Evolutionary conservation across 2,888 invertebrate genomes (phyloP).

Genomic region (Chrysolina oricalcia): DNA sequence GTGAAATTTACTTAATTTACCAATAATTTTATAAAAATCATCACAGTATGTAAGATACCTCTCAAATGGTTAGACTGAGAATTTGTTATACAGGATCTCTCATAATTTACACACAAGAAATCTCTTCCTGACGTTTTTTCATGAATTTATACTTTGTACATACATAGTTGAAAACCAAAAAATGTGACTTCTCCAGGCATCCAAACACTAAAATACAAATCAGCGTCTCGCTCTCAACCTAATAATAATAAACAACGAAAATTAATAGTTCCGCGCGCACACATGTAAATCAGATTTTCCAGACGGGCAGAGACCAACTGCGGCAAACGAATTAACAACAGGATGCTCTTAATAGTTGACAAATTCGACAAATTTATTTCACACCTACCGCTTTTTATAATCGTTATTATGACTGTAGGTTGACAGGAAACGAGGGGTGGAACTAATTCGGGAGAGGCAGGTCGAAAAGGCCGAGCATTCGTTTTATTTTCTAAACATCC

Average conservation of each 20-base stretch:
- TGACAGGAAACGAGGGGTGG: constrained; percentile 56
- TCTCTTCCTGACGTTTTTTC: no score
- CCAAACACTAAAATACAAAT: neutral
- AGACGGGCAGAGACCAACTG: constrained; percentile 16
- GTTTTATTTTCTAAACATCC: constrained; percentile 54
- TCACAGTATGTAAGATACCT: no score
- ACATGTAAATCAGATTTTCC: constrained; percentile 1
- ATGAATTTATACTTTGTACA: no score
- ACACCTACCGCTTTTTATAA: constrained; percentile 51
- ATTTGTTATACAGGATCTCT: no score
- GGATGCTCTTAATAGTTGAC: constrained; percentile 54
- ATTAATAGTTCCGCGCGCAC: neutral
- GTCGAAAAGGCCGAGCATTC: constrained; percentile 52
- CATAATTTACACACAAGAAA: no score
- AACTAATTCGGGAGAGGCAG: constrained; percentile 52
- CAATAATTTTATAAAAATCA: no score
- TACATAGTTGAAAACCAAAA: neutral
- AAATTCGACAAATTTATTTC: constrained; percentile 53
- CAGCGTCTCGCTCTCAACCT: neutral
- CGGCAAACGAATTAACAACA: constrained; percentile 42
- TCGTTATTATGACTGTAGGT: constrained; percentile 53
- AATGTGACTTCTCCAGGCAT: neutral
- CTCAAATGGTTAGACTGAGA: no score
- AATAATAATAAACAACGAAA: constrained; percentile 5
- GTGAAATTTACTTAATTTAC: no score